Evolutionary conservation across 2,113 vertebrate genomes (phyloP).

Genomic region (Syrrhaptes paradoxus): DNA sequence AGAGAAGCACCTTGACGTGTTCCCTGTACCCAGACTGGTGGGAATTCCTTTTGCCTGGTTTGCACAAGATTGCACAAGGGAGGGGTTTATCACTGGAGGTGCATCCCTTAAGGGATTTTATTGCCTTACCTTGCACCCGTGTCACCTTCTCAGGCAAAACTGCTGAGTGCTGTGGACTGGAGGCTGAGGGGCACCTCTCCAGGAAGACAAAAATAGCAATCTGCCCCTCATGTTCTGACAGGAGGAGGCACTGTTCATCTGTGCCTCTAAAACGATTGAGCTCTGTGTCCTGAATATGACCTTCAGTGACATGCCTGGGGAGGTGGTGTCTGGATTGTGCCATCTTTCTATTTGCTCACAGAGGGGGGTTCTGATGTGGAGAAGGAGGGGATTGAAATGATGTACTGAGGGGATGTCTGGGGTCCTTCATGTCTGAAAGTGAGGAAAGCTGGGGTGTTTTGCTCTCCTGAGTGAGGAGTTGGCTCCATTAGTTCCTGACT

Average conservation of each 20-base stretch:
- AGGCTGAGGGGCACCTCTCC: not conserved
- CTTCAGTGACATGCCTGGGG: not conserved
- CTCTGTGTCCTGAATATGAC: not conserved
- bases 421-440: not conserved
- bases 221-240: not conserved
- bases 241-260: not conserved
- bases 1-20: not conserved
- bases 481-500: not conserved
- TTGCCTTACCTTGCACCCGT: not conserved
- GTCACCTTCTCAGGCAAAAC: not conserved
- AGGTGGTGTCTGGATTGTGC: not conserved
- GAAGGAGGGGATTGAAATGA: not conserved
- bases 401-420: not conserved
- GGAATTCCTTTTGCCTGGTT: not conserved
- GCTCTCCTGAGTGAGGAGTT: not conserved
- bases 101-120: not conserved
- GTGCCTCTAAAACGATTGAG: not conserved
- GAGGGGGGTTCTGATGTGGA: fast-evolving
- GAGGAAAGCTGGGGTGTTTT: not conserved
- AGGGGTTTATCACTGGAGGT: not conserved
- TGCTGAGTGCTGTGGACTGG: not conserved
- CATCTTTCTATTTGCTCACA: not conserved
- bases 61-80: not conserved
- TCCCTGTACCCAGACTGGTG: not conserved
- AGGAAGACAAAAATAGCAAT: not conserved